phyloP scores from a whole-genome alignment of 92 coral and sea anemone genomes.

The Actinostola sp. region DNA sequence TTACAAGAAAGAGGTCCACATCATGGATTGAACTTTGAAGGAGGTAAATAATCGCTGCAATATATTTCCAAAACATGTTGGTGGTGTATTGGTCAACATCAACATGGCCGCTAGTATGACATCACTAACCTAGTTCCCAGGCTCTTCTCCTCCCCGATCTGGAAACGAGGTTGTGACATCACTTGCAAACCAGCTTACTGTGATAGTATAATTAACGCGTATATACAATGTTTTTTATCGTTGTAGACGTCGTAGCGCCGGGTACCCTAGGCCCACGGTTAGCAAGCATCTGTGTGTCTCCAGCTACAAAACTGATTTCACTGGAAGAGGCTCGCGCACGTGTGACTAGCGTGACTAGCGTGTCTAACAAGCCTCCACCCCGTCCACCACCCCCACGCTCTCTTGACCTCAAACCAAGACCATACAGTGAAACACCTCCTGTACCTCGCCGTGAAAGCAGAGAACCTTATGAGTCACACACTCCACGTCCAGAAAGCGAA shows the following conservation, averaged over 20 bases:
- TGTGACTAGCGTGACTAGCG: slow-evolving; percentile 55
- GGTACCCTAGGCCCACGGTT: slow-evolving; percentile 67
- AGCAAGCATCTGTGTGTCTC: slow-evolving; percentile 94
- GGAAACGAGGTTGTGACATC: no score
- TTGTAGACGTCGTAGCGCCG: slow-evolving; percentile 43
- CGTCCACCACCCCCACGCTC: slow-evolving; percentile 56
- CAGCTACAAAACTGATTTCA: slow-evolving; percentile 89
- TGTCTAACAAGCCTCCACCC: slow-evolving; percentile 64
- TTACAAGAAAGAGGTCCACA: slow-evolving; percentile 45
- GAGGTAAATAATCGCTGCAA: slow-evolving; percentile 18
- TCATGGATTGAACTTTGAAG: slow-evolving; percentile 40
- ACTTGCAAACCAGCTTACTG: no score
- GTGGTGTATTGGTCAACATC: no score
- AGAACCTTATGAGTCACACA: slow-evolving; percentile 45
- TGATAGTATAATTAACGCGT: no score
- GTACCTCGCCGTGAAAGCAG: slow-evolving; percentile 35
- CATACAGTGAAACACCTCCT: slow-evolving; percentile 42
- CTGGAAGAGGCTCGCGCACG: slow-evolving; percentile 98
- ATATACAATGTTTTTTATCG: slow-evolving; percentile 5
- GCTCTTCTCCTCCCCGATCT: no score
- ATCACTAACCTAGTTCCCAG: no score
- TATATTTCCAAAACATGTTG: no score
- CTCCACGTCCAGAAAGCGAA: slow-evolving; percentile 42
- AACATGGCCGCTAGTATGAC: no score
- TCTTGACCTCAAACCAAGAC: slow-evolving; percentile 31